phyloP scores from a whole-genome alignment of 2,888 invertebrate species.

The Thymelicus sylvestris region DNA sequence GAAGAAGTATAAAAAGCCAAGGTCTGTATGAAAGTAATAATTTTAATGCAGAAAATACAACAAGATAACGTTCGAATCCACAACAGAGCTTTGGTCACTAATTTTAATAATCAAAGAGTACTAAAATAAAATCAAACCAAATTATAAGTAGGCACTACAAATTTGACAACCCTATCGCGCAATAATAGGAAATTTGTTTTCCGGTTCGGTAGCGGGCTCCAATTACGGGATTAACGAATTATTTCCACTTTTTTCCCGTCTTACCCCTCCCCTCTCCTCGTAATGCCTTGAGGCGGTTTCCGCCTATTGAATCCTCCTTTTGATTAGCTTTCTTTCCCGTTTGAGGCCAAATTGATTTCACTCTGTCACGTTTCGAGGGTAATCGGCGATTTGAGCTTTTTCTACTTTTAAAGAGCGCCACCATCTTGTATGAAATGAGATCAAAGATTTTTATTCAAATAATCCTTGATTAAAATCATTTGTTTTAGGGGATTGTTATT shows the following conservation, averaged over 20 bases:
- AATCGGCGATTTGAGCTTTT: constrained; percentile 64
- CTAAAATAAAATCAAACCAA: too few relatives aligned
- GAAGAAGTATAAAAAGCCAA: too few relatives aligned
- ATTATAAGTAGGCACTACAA: neutral
- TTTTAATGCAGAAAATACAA: too few relatives aligned
- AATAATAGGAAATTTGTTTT: constrained; percentile 85
- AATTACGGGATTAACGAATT: constrained; percentile 84
- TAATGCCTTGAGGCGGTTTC: constrained; percentile 72
- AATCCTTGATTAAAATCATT: neutral
- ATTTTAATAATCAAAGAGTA: too few relatives aligned
- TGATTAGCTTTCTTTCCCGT: constrained; percentile 82
- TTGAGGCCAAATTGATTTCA: constrained; percentile 73
- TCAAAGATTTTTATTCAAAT: constrained; percentile 9
- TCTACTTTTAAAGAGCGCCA: constrained; percentile 56
- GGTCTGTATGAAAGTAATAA: too few relatives aligned
- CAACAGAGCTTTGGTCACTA: too few relatives aligned
- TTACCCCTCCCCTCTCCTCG: constrained; percentile 54
- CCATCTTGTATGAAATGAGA: neutral
- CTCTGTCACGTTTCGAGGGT: constrained; percentile 64
- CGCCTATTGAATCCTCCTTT: constrained; percentile 81
- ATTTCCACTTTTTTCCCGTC: constrained; percentile 80
- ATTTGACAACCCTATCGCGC: constrained; percentile 61
- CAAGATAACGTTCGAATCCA: too few relatives aligned
- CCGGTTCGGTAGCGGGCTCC: constrained; percentile 84
- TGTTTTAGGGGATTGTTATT: neutral